Evolutionary conservation across 2,888 invertebrate genomes (phyloP).

Genomic region (Sinohyriopsis cumingii): DNA sequence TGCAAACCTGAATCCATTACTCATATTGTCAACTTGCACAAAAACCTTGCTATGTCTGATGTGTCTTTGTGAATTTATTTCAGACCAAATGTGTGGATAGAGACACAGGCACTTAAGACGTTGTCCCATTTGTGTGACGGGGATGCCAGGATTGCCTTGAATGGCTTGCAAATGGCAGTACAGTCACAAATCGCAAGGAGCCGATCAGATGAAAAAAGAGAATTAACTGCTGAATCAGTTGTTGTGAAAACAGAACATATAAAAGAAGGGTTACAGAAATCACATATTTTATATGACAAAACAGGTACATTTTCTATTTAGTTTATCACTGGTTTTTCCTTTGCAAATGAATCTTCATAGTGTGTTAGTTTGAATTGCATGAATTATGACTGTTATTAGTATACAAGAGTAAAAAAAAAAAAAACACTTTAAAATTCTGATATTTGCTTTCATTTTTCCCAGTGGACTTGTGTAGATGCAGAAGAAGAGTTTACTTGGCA

Average conservation of each 20-base stretch:
- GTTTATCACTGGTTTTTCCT: background rate
- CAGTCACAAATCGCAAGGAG: constrained; percentile 72
- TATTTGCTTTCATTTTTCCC: too few species aligned
- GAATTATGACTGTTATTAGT: too few species aligned
- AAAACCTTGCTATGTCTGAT: too few species aligned
- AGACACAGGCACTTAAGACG: constrained; percentile 80
- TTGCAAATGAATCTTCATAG: too few species aligned
- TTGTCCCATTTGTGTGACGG: constrained; percentile 86
- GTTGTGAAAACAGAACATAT: constrained; percentile 79
- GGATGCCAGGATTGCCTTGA: constrained; percentile 85
- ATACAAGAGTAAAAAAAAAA: too few species aligned
- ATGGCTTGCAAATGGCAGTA: constrained; percentile 82
- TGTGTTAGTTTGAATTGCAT: background rate
- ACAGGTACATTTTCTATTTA: constrained; percentile 73
- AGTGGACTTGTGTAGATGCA: too few species aligned
- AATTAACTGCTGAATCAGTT: background rate
- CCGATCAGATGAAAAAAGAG: background rate
- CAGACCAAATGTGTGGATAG: constrained; percentile 61
- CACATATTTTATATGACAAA: constrained; percentile 85
- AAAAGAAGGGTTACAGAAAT: constrained; percentile 82
- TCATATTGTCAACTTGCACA: too few species aligned
- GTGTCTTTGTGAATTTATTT: background rate
- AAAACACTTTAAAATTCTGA: too few species aligned
- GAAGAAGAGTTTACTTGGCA: too few species aligned
- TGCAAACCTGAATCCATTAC: too few species aligned